Conservation (phyloP, 2,888 invertebrate genomes). For the Megalurothrips usitatus region DNA sequence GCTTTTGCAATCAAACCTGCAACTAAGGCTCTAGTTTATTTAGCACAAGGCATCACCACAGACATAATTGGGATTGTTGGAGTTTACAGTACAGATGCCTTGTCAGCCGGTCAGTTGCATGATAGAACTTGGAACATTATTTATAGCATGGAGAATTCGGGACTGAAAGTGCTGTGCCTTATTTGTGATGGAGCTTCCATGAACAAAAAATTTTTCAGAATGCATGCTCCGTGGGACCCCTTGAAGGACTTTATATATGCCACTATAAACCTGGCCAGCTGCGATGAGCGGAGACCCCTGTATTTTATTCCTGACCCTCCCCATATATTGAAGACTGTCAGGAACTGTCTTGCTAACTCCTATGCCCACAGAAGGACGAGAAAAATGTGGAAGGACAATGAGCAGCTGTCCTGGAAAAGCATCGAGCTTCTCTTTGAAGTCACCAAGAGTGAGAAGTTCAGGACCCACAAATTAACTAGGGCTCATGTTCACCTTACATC, state of each 20-base stretch:
- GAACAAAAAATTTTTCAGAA: constrained; percentile 5
- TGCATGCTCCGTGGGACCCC: not conserved
- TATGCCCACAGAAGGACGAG: not conserved
- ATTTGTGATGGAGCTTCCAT: not conserved
- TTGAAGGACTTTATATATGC: not conserved
- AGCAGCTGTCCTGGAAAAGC: not conserved
- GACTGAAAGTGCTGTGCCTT: not conserved
- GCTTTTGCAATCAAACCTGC: not conserved
- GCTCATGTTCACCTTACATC: not conserved
- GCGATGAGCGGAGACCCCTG: not conserved
- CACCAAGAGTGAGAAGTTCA: not conserved
- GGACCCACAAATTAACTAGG: not conserved
- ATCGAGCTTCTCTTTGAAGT: not conserved
- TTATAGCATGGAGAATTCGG: not conserved
- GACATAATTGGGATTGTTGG: not conserved
- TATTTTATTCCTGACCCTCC: not conserved
- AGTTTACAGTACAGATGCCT: not conserved
- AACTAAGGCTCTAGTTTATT: not conserved
- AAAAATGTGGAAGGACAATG: not conserved
- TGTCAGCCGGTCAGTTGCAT: not conserved
- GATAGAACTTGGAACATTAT: not conserved
- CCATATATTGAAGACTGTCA: not conserved
- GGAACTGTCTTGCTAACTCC: constrained; percentile 11
- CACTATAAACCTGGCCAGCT: not conserved
- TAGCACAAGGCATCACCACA: no score